These are phyloP conservation scores for Hippocampus comes DNA, from an alignment of 2,113 vertebrate species.

Conservation along the genomic window DNA sequence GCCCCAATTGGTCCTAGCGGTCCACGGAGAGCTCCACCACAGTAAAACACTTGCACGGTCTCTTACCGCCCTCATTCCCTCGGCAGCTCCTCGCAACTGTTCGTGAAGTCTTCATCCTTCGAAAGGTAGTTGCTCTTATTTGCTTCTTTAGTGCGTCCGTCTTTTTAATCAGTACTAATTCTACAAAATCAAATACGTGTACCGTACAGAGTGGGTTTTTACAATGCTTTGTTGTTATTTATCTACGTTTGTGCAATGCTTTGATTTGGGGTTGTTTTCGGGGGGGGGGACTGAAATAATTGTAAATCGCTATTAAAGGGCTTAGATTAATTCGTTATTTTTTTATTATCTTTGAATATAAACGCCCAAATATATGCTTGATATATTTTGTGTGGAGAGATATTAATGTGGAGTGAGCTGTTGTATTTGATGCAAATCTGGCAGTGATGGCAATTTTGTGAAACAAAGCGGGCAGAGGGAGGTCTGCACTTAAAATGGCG, in stretches of 20 bases:
- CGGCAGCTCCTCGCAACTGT: accelerated
- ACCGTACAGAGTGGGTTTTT: background rate
- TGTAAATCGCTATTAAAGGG: background rate
- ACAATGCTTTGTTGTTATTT: background rate
- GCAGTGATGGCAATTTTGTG: background rate
- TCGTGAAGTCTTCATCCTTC: accelerated
- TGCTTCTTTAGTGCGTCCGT: too few relatives aligned
- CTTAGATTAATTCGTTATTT: background rate
- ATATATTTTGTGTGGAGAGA: background rate
- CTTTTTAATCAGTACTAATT: background rate
- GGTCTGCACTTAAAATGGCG: constrained; percentile 63
- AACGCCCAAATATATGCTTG: background rate
- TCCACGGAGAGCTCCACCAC: background rate
- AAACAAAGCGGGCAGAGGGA: constrained; percentile 30
- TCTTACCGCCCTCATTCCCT: constrained; percentile 21
- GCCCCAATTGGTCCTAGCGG: background rate
- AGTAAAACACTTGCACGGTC: constrained; percentile 8
- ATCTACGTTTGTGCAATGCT: background rate
- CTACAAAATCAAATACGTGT: background rate
- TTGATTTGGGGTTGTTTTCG: background rate
- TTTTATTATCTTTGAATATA: too few relatives aligned
- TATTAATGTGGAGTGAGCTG: background rate
- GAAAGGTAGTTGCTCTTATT: constrained; percentile 20
- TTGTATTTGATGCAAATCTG: background rate
- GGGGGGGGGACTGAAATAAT: too few relatives aligned